Percentiles rank a stretch among this genome's conserved stretches.
Evolutionary conservation across 2,113 vertebrate species (phyloP).

Genomic region (Danionella cerebrum): DNA sequence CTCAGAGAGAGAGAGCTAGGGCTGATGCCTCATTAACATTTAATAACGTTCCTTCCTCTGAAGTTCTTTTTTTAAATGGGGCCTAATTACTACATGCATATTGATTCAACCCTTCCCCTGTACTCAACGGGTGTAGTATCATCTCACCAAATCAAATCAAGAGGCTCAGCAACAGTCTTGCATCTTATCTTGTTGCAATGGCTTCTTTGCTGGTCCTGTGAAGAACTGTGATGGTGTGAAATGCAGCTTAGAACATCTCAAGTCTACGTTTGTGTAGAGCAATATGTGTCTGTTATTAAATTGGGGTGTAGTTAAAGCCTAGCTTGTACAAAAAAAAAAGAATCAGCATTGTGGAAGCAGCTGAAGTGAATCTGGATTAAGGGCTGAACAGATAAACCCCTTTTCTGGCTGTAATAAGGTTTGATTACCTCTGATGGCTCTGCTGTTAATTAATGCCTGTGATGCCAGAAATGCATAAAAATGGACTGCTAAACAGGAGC

Average conservation of each 20-base stretch:
- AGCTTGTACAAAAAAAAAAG: conserved; percentile 23
- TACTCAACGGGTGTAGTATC: conserved; percentile 45
- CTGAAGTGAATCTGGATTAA: conserved; percentile 43
- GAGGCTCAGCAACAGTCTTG: conserved; percentile 16
- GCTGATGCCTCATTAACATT: conserved; percentile 62
- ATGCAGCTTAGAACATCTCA: conserved; percentile 14
- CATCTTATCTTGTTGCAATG: conserved; percentile 21
- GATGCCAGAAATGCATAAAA: conserved; percentile 38
- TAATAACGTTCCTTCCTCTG: conserved; percentile 56
- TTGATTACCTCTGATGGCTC: conserved; percentile 40
- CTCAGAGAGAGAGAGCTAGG: conserved; percentile 43
- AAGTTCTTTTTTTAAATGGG: conserved; percentile 60
- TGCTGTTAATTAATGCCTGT: conserved; percentile 25
- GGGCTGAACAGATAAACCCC: conserved; percentile 39
- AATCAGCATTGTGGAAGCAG: conserved; percentile 27
- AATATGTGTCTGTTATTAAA: conserved; percentile 21
- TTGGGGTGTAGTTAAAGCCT: conserved; percentile 26
- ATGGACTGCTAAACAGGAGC: conserved; percentile 36
- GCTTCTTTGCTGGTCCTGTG: conserved; percentile 16
- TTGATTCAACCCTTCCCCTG: conserved; percentile 52
- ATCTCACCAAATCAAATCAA: conserved; percentile 37
- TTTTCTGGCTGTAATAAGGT: conserved; percentile 24
- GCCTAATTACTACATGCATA: conserved; percentile 55
- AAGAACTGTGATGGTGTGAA: conserved; percentile 9
- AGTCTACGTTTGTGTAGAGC: background rate